phyloP scores from a whole-genome alignment of 2,888 invertebrate species.

The Oscheius sp. region DNA sequence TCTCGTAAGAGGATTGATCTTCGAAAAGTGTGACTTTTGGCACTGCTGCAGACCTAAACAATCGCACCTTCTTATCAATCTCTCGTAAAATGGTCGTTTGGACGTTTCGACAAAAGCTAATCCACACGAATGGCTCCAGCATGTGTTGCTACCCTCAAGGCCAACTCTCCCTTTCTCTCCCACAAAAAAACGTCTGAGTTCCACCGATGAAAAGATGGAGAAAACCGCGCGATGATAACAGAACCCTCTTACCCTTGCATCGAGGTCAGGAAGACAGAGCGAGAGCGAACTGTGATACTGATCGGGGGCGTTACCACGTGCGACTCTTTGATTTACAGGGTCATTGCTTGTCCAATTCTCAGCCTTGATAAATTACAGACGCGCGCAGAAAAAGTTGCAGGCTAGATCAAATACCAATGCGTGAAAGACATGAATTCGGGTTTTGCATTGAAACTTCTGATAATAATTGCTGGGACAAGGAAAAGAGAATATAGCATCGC shows the following conservation, averaged over 20 bases:
- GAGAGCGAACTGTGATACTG: constrained; percentile 18
- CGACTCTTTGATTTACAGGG: constrained; percentile 34
- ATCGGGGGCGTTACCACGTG: constrained; percentile 29
- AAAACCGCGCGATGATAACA: background rate
- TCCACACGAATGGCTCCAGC: background rate
- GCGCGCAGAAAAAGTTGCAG: constrained; percentile 9
- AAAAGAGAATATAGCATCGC: background rate
- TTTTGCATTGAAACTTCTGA: background rate
- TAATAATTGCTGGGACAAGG: background rate
- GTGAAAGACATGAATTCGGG: constrained; percentile 4
- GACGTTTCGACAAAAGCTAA: constrained; percentile 23
- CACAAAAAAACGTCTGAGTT: background rate
- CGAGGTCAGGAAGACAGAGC: background rate
- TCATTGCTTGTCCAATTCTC: constrained; percentile 32
- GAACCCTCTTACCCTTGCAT: constrained; percentile 22
- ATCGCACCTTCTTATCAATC: constrained; percentile 29
- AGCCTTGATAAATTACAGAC: constrained; percentile 18
- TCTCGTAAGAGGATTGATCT: constrained; percentile 25
- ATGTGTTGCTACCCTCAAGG: background rate
- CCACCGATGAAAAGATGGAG: constrained; percentile 6
- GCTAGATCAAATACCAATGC: constrained; percentile 25
- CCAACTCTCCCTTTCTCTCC: constrained; percentile 4
- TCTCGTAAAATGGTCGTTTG: constrained; percentile 32
- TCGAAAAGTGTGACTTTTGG: constrained; percentile 31
- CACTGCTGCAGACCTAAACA: constrained; percentile 17